A percentile compares a stretch with the other conserved stretches of the same genome.
Evolutionary conservation across 2,797 vertebrate genomes (phyloP).

Genomic region (Hydrolagus colliei): DNA sequence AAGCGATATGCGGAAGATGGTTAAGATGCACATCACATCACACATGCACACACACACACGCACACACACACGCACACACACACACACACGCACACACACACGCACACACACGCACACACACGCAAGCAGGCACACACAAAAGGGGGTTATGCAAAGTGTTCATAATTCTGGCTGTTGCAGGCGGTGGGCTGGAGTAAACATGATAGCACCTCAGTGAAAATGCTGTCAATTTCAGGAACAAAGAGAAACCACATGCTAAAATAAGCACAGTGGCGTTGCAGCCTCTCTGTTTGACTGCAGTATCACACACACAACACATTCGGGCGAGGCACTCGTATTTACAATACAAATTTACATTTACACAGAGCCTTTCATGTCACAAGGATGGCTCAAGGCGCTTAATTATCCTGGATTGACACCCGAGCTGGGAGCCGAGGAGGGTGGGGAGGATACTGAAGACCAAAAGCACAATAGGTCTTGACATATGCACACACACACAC

Average conservation of each 20-base stretch:
- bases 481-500: no score
- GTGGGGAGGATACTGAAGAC: no score
- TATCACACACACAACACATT: background rate
- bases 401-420: background rate
- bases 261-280: background rate
- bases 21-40: slow-evolving; percentile 10
- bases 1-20: slow-evolving; percentile 23
- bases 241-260: background rate
- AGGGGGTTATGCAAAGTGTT: slow-evolving; percentile 6
- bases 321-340: no score
- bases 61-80: no score
- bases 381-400: background rate
- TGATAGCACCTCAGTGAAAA: slow-evolving; percentile 21
- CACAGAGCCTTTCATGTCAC: no score
- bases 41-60: no score
- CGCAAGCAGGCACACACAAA: no score
- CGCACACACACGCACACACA: no score
- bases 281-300: background rate
- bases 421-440: no score
- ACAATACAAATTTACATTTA: background rate
- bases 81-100: no score
- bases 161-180: slow-evolving; percentile 30
- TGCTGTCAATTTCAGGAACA: slow-evolving; percentile 17
- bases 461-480: no score
- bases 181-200: slow-evolving; percentile 21